phyloP scores from a whole-genome alignment of 2,888 invertebrate genomes.

The Digitonthophagus gazella region DNA sequence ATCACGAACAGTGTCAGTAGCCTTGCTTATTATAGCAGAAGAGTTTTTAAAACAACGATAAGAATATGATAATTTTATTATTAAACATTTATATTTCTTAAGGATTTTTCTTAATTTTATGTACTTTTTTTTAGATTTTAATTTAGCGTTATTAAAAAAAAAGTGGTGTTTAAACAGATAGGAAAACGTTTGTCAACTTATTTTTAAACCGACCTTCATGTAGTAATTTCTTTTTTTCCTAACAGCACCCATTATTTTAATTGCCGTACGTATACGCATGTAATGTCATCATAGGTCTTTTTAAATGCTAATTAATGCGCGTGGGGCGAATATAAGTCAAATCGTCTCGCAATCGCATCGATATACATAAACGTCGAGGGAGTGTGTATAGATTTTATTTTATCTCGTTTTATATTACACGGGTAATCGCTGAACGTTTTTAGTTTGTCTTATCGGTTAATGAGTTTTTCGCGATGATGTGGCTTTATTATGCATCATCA shows the following conservation, averaged over 20 bases:
- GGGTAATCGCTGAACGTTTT: too few species aligned
- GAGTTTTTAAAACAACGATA: background rate
- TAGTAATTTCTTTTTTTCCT: background rate
- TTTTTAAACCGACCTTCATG: background rate
- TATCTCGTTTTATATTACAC: background rate
- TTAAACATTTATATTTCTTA: too few species aligned
- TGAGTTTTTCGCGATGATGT: too few species aligned
- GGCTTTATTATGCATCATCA: too few species aligned
- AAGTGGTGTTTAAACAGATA: too few species aligned
- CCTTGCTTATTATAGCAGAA: background rate
- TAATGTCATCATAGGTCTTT: background rate
- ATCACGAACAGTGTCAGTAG: background rate
- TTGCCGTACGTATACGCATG: background rate
- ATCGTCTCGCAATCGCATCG: background rate
- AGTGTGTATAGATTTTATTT: background rate
- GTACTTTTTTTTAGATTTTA: background rate
- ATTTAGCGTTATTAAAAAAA: background rate
- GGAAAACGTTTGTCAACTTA: too few species aligned
- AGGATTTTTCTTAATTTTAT: background rate
- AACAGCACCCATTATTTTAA: background rate
- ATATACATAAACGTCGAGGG: background rate
- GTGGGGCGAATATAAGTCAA: background rate
- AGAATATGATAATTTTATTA: too few species aligned
- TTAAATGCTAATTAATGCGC: background rate
- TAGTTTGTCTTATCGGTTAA: too few species aligned